Conservation (phyloP, 2,888 invertebrate species). For the Eupithecia insigniata region DNA sequence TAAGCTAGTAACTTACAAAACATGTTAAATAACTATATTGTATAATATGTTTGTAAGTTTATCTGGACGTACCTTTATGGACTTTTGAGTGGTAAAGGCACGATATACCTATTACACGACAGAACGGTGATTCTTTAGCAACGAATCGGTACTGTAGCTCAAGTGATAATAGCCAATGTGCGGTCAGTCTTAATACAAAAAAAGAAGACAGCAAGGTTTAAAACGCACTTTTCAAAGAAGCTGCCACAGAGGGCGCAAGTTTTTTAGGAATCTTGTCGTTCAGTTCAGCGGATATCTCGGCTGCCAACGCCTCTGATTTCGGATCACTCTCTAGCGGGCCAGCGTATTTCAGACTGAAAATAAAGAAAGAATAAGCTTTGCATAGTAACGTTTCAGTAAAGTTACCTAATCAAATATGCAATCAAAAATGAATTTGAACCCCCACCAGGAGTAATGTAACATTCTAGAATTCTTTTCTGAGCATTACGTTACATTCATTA, state of each 20-base stretch:
- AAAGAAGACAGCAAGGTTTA: neutral
- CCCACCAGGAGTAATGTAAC: too few relatives aligned
- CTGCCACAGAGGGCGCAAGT: constrained; percentile 53
- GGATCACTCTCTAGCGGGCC: constrained; percentile 56
- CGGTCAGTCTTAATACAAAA: neutral
- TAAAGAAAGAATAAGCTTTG: neutral
- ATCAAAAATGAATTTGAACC: neutral
- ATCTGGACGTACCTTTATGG: too few relatives aligned
- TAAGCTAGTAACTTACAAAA: too few relatives aligned
- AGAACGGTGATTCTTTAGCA: too few relatives aligned
- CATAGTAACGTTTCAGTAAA: neutral
- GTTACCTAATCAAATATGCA: neutral
- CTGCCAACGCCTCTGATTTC: constrained; percentile 49
- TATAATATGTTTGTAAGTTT: too few relatives aligned
- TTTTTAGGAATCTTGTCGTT: constrained; percentile 54
- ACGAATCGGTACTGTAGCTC: neutral
- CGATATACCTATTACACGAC: too few relatives aligned
- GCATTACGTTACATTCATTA: too few relatives aligned
- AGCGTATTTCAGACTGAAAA: constrained; percentile 57
- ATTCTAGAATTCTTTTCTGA: too few relatives aligned
- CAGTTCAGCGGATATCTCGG: constrained; percentile 60
- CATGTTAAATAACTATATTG: too few relatives aligned
- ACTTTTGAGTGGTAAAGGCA: too few relatives aligned
- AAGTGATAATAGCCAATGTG: neutral
- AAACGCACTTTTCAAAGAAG: constrained; percentile 48